These are phyloP conservation scores for Drosophila melanica DNA, from an alignment of 1,140 invertebrate genomes.

Conservation along the genomic window DNA sequence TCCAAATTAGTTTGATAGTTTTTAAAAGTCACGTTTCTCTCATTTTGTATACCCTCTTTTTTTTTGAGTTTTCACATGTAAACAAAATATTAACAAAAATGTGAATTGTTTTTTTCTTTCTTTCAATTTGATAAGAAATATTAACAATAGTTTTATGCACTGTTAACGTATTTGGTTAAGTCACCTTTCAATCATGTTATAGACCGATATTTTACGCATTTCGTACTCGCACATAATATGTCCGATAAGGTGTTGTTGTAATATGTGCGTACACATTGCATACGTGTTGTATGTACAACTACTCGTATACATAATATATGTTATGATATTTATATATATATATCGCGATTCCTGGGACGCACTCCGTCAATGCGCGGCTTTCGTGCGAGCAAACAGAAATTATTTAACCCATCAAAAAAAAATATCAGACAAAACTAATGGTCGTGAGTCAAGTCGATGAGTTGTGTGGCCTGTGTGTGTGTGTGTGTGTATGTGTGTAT, in stretches of 20 bases:
- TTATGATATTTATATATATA: not conserved
- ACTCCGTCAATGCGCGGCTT: not conserved
- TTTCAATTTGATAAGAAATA: not conserved
- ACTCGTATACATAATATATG: not conserved
- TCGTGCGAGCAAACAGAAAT: too few species aligned
- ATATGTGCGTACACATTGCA: not conserved
- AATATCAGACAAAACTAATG: not conserved
- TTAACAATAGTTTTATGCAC: not conserved
- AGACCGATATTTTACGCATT: not conserved
- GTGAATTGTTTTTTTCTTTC: too few species aligned
- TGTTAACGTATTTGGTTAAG: not conserved
- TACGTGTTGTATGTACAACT: too few species aligned
- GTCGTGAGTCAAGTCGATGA: constrained; percentile 15
- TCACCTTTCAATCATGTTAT: not conserved
- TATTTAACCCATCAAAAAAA: not conserved
- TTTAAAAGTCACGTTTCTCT: too few species aligned
- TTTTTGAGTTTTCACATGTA: too few species aligned
- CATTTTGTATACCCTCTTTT: too few species aligned
- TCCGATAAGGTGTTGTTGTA: constrained; percentile 2
- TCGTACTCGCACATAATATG: not conserved
- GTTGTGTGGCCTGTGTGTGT: constrained; percentile 6
- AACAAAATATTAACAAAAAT: too few species aligned
- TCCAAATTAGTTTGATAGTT: too few species aligned
- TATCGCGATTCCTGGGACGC: not conserved
- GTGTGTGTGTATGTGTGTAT: constrained; percentile 12